Percentiles rank a stretch among this genome's conserved stretches.
Evolutionary conservation across 2,888 invertebrate species (phyloP).

Genomic region (Exephanes ischioxanthus): DNA sequence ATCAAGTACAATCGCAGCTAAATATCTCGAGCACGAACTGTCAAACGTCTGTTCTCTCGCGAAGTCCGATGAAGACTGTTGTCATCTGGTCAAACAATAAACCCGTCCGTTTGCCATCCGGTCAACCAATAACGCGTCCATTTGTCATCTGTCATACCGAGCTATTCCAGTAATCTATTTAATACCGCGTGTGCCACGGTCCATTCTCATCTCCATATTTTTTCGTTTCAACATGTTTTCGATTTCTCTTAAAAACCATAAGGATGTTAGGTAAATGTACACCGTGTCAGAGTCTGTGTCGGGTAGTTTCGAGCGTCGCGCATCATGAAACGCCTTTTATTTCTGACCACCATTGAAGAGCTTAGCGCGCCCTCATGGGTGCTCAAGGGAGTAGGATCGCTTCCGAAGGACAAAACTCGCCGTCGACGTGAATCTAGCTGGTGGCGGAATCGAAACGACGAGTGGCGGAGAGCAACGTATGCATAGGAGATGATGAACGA

Average conservation of each 20-base stretch:
- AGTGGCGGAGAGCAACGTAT: background rate
- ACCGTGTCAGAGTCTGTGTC: background rate
- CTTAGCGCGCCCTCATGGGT: conserved; percentile 24
- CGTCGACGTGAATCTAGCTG: conserved; percentile 8
- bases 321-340: conserved; percentile 50
- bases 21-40: too few relatives aligned
- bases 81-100: too few relatives aligned
- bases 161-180: too few relatives aligned
- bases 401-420: conserved; percentile 31
- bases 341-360: conserved; percentile 31
- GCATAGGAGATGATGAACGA: background rate
- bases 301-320: conserved; percentile 24
- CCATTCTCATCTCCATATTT: too few relatives aligned
- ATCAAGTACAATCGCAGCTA: too few relatives aligned
- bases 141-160: too few relatives aligned
- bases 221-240: too few relatives aligned
- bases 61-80: too few relatives aligned
- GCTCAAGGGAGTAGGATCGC: conserved; percentile 44
- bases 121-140: too few relatives aligned
- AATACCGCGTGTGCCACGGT: too few relatives aligned
- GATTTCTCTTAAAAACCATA: background rate
- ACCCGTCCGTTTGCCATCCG: too few relatives aligned
- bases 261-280: background rate
- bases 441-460: conserved; percentile 21
- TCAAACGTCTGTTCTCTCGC: too few relatives aligned